A percentile compares a stretch with the other conserved stretches of the same genome.
phyloP scores from a whole-genome alignment of 92 coral and sea anemone species.

The Zoanthus solanderi region DNA sequence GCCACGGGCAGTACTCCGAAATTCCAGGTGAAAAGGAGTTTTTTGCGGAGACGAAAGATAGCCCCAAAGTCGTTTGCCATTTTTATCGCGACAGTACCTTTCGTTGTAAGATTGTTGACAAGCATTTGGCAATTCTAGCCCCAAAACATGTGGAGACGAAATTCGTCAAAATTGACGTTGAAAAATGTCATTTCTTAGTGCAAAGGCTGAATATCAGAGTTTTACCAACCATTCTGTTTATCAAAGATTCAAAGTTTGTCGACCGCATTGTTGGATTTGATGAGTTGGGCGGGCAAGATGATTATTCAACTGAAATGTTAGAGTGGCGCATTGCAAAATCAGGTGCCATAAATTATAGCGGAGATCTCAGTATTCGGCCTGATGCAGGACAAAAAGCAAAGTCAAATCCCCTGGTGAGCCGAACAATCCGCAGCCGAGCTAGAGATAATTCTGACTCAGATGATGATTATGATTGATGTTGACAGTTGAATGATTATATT shows the following conservation, averaged over 20 bases:
- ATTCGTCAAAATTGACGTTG: slow-evolving; percentile 91
- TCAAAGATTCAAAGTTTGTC: slow-evolving; percentile 92
- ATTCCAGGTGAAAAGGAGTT: slow-evolving; percentile 93
- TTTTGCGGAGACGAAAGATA: slow-evolving; percentile 90
- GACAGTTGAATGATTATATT: neutral
- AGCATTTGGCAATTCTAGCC: slow-evolving; percentile 90
- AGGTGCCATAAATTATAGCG: slow-evolving; percentile 89
- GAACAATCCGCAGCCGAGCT: slow-evolving; percentile 72
- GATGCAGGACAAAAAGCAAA: slow-evolving; percentile 72
- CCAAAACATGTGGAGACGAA: slow-evolving; percentile 97
- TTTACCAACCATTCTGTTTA: slow-evolving; percentile 83
- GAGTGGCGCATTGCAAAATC: slow-evolving; percentile 97
- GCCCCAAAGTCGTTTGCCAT: slow-evolving; percentile 91
- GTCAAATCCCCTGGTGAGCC: slow-evolving; percentile 68
- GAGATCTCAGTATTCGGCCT: slow-evolving; percentile 89
- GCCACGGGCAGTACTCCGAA: slow-evolving; percentile 94
- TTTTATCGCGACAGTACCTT: slow-evolving; percentile 92
- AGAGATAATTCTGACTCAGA: slow-evolving; percentile 81
- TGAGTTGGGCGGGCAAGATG: slow-evolving; percentile 97
- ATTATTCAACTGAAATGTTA: slow-evolving; percentile 89
- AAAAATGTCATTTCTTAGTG: slow-evolving; percentile 83
- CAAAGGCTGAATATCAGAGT: slow-evolving; percentile 85
- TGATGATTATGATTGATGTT: slow-evolving; percentile 69
- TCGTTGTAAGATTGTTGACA: slow-evolving; percentile 97
- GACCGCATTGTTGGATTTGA: slow-evolving; percentile 98